Percentiles rank a stretch among this genome's conserved stretches.
These are phyloP conservation scores for Onthophagus sagittarius DNA, from an alignment of 2,888 invertebrate species.

Conservation along the genomic window DNA sequence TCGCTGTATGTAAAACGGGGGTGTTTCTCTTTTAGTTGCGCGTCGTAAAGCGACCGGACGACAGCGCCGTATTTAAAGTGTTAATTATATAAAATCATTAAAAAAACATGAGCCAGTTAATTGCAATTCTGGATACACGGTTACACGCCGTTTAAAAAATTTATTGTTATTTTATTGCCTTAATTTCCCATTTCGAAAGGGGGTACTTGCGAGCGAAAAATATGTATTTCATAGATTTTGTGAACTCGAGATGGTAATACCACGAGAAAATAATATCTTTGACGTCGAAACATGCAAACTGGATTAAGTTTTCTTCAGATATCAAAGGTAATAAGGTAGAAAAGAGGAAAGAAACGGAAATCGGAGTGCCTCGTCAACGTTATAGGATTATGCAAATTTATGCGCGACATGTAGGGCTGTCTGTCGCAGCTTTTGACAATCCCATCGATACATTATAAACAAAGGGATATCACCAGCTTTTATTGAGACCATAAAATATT, in stretches of 20 bases:
- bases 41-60: neutral
- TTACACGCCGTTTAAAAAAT: neutral
- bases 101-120: constrained; percentile 9
- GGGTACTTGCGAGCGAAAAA: neutral
- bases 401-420: constrained; percentile 1
- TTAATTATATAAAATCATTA: constrained; percentile 12
- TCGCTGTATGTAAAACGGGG: neutral
- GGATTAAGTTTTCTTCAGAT: constrained; percentile 4
- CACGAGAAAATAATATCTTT: neutral
- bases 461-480: constrained; percentile 10
- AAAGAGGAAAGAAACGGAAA: constrained; percentile 3
- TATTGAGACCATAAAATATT: constrained; percentile 4
- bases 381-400: constrained; percentile 11
- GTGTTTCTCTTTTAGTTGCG: neutral
- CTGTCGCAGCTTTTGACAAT: constrained; percentile 1
- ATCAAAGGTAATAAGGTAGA: constrained; percentile 14
- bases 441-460: constrained; percentile 11
- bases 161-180: constrained; percentile 11
- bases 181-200: constrained; percentile 1
- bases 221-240: neutral
- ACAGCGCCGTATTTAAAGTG: constrained; percentile 6
- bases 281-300: constrained; percentile 11
- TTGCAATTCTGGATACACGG: constrained; percentile 3
- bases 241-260: neutral
- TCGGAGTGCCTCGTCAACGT: constrained; percentile 1